phyloP scores from a whole-genome alignment of 2,797 vertebrate genomes.

The Octomys mimax region DNA sequence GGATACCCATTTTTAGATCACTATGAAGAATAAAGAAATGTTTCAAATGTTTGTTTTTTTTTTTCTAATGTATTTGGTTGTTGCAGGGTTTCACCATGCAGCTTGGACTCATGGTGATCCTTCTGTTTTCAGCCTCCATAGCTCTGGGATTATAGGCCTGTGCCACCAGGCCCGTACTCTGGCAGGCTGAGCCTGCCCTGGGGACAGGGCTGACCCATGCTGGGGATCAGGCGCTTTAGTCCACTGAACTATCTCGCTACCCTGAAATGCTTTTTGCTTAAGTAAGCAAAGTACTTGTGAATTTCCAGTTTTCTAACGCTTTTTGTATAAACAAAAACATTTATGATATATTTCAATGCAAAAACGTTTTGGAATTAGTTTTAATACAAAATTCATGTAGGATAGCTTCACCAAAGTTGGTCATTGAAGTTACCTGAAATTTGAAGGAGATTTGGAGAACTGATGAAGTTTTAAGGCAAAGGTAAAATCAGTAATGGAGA shows the following conservation, averaged over 20 bases:
- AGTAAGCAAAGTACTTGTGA: background rate
- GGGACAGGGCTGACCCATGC: no score
- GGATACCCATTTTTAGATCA: background rate
- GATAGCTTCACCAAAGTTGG: background rate
- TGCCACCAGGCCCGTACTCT: no score
- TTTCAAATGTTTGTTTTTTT: background rate
- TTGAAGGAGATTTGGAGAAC: background rate
- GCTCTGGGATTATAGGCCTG: no score
- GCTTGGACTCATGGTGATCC: no score
- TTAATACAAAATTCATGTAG: background rate
- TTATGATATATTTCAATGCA: background rate
- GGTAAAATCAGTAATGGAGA: background rate
- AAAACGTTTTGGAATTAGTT: background rate
- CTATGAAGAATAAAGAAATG: background rate
- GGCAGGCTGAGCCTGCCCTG: no score
- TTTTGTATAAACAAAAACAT: background rate
- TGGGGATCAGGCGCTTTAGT: no score
- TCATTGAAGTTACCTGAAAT: background rate
- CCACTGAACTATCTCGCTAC: no score
- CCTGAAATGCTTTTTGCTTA: background rate
- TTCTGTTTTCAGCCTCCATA: no score
- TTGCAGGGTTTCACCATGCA: no score
- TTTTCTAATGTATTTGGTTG: background rate
- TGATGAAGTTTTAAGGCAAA: background rate
- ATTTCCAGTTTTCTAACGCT: background rate